Conservation (phyloP, 2,113 vertebrate species). For the Antigone vipio region DNA sequence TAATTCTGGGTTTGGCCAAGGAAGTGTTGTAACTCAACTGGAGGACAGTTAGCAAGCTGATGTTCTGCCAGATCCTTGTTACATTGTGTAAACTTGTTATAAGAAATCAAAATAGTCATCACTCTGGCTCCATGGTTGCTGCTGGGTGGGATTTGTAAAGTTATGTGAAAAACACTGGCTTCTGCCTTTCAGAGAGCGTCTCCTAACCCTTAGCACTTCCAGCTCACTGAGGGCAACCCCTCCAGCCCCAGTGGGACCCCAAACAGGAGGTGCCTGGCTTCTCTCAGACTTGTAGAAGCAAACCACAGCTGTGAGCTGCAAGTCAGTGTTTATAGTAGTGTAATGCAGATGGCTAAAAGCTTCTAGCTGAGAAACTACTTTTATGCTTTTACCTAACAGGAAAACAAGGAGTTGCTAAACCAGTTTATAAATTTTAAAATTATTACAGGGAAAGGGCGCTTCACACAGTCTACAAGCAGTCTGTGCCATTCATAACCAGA, state of each 20-base stretch:
- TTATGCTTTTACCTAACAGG: not conserved
- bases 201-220: not conserved
- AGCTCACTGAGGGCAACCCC: not conserved
- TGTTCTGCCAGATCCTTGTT: conserved; percentile 12
- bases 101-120: conserved; percentile 7
- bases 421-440: not conserved
- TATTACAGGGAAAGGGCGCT: not conserved
- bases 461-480: not conserved
- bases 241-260: not conserved
- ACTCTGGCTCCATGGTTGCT: not conserved
- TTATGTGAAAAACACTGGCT: not conserved
- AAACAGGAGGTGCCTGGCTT: not conserved
- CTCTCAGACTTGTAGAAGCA: not conserved
- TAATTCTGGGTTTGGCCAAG: not conserved
- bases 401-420: not conserved
- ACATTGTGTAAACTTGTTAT: not conserved
- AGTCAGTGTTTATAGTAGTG: not conserved
- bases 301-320: not conserved
- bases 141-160: not conserved
- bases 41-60: not conserved
- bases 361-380: not conserved
- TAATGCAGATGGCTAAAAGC: not conserved
- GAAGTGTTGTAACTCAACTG: not conserved
- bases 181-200: not conserved
- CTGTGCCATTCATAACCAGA: not conserved